Base-by-base conservation (phyloP, 2,113 vertebrate species). In the Henicopernis longicauda region DNA sequence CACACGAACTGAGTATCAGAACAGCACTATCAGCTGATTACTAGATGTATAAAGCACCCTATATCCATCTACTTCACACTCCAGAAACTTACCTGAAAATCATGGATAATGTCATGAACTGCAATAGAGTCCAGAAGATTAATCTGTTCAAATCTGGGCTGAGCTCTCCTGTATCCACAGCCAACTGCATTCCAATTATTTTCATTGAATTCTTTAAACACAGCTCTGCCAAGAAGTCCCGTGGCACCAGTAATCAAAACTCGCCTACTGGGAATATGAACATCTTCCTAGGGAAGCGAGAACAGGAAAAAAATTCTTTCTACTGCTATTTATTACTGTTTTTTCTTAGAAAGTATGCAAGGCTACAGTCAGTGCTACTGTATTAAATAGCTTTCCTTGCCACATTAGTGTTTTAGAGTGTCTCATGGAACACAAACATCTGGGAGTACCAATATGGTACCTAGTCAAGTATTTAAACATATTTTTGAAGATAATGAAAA, bases 221-320 rank as follows among this genome's bases (percentile, higher is more conserved):
- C 98, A 1, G 99, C 99, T 91, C 99, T 99, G 54, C 99, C 99
- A 25, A 99, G 98, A 31, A 99, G 98, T 26, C 99, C 99, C 0
- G 99, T 99, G 27, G 99, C 99, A 34, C 99, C 99, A 1, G 99
- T 99, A 87, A 99, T 97, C 88, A 99, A 96, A 73, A 98, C 99
- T 70, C 98, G 98, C 50, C 98, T 98, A 26, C 71, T 98, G 20
- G 98, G 98, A 47, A 98, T 81, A 27, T 98, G 93, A 23, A 98
- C 97, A 93, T 99, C 98, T 95, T 99, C 99, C 99, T 99, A 73
- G 47, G 79, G 89, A 67, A 96, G 95, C 0, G 2, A 38, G 19
- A 83, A 81, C 26, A 92, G 29, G 9, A 89, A 32, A 85, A 45
- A 80, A 52, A 94, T 88, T 47, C 16, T 57, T 94, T 66, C 29